These are phyloP conservation scores for Gallinago undulata DNA, from an alignment of 2,113 vertebrate species.

Conservation along the genomic window DNA sequence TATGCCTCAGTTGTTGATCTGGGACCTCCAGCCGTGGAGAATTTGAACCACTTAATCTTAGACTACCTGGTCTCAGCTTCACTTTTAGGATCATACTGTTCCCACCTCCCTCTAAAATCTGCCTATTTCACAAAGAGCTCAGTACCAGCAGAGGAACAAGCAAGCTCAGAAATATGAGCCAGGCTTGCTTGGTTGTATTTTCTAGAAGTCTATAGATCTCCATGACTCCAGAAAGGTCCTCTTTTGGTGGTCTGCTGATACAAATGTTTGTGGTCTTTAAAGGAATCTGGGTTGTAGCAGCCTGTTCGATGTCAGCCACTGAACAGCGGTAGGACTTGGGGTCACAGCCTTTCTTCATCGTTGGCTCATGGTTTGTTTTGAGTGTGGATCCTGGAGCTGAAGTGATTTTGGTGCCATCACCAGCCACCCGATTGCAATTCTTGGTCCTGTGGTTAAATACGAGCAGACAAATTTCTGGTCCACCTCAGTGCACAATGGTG, in stretches of 20 bases:
- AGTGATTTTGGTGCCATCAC: background rate
- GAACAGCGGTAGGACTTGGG: background rate
- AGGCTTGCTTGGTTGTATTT: background rate
- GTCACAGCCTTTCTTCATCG: background rate
- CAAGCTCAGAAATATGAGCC: background rate
- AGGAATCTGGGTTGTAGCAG: background rate
- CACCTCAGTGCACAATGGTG: slow-evolving; percentile 29
- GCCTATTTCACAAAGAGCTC: background rate
- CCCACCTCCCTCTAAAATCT: background rate
- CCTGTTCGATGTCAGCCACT: background rate
- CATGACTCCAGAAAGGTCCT: background rate
- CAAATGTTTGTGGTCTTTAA: background rate
- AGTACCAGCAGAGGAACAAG: background rate
- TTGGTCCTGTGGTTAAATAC: slow-evolving; percentile 20
- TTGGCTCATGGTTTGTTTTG: background rate
- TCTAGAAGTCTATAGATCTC: background rate
- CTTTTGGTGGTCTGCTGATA: background rate
- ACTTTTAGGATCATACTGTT: background rate
- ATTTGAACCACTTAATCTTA: background rate
- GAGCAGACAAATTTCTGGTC: slow-evolving; percentile 41
- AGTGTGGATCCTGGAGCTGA: background rate
- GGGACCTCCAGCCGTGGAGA: background rate
- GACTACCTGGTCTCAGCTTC: background rate
- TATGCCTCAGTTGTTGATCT: background rate
- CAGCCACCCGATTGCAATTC: background rate